Conservation (phyloP, 2,888 invertebrate species). For the Mesodorylaimus sp. region DNA sequence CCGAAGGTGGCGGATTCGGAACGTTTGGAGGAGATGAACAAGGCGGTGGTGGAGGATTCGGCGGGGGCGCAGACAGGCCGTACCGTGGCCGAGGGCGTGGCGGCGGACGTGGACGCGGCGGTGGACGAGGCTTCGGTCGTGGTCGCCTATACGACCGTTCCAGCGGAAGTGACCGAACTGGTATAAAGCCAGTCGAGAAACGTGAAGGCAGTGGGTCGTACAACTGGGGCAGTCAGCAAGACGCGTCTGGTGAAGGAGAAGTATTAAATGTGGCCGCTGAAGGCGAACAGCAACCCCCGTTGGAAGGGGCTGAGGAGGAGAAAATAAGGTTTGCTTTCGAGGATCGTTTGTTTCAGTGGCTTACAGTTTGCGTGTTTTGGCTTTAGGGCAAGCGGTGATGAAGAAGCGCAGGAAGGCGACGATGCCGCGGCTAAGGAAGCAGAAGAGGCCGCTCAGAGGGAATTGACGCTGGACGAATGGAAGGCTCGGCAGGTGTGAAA, state of each 20-base stretch:
- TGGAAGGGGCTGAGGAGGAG: background rate
- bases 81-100: background rate
- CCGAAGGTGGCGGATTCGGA: conserved; percentile 1
- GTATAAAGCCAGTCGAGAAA: conserved; percentile 32
- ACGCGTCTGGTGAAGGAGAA: background rate
- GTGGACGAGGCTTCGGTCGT: background rate
- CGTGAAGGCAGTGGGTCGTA: conserved; percentile 32
- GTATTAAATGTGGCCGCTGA: background rate
- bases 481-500: conserved; percentile 9
- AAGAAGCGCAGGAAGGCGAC: background rate
- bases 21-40: background rate
- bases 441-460: background rate
- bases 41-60: background rate
- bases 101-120: conserved; percentile 1
- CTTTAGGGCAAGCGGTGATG: background rate
- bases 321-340: too few species aligned
- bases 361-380: too few species aligned
- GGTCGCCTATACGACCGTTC: conserved; percentile 31
- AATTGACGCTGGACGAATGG: conserved; percentile 11
- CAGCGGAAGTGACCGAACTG: conserved; percentile 32
- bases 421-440: background rate
- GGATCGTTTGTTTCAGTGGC: too few species aligned
- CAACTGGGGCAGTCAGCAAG: conserved; percentile 30
- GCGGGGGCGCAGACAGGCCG: background rate
- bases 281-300: background rate